Evolutionary conservation across 2,797 vertebrate species (phyloP), one percentile per base, ranked within the genome.

Genomic region (Semotilus atromaculatus): DNA sequence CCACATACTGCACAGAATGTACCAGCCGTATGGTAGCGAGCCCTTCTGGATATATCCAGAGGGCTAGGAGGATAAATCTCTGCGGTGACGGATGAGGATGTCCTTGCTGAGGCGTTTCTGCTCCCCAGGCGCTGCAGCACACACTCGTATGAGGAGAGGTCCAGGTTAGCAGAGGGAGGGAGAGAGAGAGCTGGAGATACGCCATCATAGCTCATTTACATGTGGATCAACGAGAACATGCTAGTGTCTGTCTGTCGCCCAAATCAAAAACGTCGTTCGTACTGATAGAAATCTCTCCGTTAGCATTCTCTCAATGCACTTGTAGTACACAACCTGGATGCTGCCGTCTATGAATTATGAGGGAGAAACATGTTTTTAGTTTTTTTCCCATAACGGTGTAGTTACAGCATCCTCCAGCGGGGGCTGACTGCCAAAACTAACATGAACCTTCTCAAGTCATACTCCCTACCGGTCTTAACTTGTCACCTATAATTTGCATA

Each of bases 121-220:
- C 43, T 58, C 34, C 73, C 45, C 62, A 2, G 48, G 62, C 73
- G 72, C 26, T 68, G 60, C 23, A 55, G 40, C 80, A 62, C 40
- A 48, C 19, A 21, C 29, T 19, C 62, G 31, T 8, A 16, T 19
- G n/a, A 11, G 51, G 26, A 72, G 10, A 43, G 13, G 43, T 70
- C 43, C n/a, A 58, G 73, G 82, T 77, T 68, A 58, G 23, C 82
- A 10, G 43, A 55, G 62, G 55, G 26, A n/a, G 34, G 7, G 43
- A 55, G 62, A 58, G 26, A n/a, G 34, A 58, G 10, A 9, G 53
- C 48, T 36, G 51, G 48, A 5, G 36, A 38, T 21, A 26, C 21
- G 19, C 36, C 23, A 18, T 7, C 34, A 11, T 1, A 5, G 36
- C 16, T 62, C 36, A 5, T 58, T 34, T 58, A 38, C 73, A 43